Evolutionary conservation across 2,888 invertebrate species (phyloP), one percentile per base, ranked within the genome.

Genomic region (Amphipoea lucens): DNA sequence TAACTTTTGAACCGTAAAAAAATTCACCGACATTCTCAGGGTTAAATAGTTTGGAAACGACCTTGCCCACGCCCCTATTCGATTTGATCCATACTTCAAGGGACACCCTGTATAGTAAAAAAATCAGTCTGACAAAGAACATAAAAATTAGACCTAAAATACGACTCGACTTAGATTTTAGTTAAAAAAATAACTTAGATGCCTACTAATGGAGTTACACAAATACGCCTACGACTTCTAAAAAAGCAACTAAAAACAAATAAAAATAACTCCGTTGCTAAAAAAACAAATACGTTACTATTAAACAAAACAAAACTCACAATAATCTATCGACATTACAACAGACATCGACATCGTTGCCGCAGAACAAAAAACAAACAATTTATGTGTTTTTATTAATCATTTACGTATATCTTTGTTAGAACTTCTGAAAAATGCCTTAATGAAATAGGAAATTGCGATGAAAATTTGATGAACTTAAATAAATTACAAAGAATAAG

Each of bases 41-140:
- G 29, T 29, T 29, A 29, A 29, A 29, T 1, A 29, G 29, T 29
- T 29, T 29, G 29, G 29, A 29, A 29, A 29, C 29, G 29, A 29
- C 29, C 29, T 29, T 29, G 29, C 29, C 29, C 29, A 29, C 29
- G 29, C 29, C 29, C 29, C 29, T 29, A 29, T 29, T 29, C 29
- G 29, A 29, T 29, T 29, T 29, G 29, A 29, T 29, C 29, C 29
- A 29, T 29, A 29, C 29, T 29, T 29, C 29, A 29, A 29, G 29
- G 29, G 29, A 29, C 29, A 29, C 29, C 29, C 29, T 29, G 29
- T 29, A 29, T 29, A 29, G 29, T 29, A 68, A 14, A 78, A 76
- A 84, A 84, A 60, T 90, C 90, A 89, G 90, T 89, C 90, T 84
- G 84, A 75, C 57, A 74, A 79, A 68, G 84, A 65, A 79, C 54